phyloP scores from a whole-genome alignment of 2,113 vertebrate species.

The Clinocottus analis region DNA sequence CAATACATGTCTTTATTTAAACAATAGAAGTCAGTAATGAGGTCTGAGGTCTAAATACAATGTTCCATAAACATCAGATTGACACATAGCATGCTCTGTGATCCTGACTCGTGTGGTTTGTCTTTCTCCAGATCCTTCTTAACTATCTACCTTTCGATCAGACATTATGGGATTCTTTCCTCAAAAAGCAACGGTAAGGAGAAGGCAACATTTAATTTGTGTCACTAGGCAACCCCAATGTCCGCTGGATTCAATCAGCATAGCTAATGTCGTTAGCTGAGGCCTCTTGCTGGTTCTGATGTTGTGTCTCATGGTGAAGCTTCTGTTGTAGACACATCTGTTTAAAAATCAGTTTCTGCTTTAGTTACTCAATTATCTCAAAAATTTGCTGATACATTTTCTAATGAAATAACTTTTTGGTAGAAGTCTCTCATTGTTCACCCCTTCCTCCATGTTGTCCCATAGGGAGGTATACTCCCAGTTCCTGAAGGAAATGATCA shows the following conservation, averaged over 20 bases:
- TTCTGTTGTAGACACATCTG: too few species aligned
- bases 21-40: too few species aligned
- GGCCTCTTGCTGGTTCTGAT: constrained; percentile 19
- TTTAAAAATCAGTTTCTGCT: background rate
- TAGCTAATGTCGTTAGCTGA: background rate
- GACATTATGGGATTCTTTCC: constrained; percentile 89
- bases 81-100: background rate
- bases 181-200: constrained; percentile 94
- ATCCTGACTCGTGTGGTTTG: background rate
- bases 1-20: too few species aligned
- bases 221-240: background rate
- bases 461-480: constrained; percentile 93
- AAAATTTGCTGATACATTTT: background rate
- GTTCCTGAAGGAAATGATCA: constrained; percentile 98
- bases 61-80: background rate
- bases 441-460: too few species aligned
- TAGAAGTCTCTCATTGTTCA: background rate
- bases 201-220: background rate
- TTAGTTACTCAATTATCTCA: background rate
- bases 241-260: constrained; percentile 7
- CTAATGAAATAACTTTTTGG: background rate
- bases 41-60: background rate
- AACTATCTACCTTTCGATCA: constrained; percentile 95
- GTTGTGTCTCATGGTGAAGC: background rate
- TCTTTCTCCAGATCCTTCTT: constrained; percentile 88